Percentiles rank a stretch among this genome's conserved stretches.
Conservation (phyloP, 2,797 vertebrate species). For the Hipposideros larvatus region DNA sequence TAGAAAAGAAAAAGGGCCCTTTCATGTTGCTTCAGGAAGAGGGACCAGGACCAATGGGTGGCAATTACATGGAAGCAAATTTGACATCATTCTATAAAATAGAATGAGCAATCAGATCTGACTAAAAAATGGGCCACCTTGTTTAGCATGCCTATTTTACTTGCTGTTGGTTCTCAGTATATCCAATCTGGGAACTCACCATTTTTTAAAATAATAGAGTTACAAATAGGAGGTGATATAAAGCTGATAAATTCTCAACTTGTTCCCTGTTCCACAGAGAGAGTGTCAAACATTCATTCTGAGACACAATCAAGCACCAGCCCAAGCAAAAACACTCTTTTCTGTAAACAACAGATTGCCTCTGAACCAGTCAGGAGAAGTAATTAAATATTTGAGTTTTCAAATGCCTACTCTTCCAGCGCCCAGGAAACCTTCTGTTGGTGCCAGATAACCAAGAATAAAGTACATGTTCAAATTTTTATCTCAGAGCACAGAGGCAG, state of each 20-base stretch:
- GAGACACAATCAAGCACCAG: not conserved
- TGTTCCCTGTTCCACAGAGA: not conserved
- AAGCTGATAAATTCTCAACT: not conserved
- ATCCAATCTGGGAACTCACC: not conserved
- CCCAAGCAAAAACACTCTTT: not conserved
- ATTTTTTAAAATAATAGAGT: not conserved
- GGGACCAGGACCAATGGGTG: not conserved
- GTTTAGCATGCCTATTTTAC: not conserved
- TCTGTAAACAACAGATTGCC: not conserved
- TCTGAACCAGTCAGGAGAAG: not conserved
- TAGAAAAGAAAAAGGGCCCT: not conserved
- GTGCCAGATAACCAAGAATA: constrained; percentile 70
- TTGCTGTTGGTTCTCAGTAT: not conserved
- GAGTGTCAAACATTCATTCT: not conserved
- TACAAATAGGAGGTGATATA: not conserved
- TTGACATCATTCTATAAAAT: not conserved
- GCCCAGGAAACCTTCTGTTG: constrained; percentile 59
- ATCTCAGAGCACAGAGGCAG: constrained; percentile 62
- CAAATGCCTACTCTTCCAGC: constrained; percentile 20
- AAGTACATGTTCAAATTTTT: constrained; percentile 64
- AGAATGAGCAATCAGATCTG: not conserved
- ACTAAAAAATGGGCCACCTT: not conserved
- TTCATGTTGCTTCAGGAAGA: constrained; percentile 8
- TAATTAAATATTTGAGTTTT: constrained; percentile 69
- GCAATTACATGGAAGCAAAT: not conserved